Evolutionary conservation across 2,888 invertebrate species (phyloP).

Genomic region (Glyphotaelius pellucidus): DNA sequence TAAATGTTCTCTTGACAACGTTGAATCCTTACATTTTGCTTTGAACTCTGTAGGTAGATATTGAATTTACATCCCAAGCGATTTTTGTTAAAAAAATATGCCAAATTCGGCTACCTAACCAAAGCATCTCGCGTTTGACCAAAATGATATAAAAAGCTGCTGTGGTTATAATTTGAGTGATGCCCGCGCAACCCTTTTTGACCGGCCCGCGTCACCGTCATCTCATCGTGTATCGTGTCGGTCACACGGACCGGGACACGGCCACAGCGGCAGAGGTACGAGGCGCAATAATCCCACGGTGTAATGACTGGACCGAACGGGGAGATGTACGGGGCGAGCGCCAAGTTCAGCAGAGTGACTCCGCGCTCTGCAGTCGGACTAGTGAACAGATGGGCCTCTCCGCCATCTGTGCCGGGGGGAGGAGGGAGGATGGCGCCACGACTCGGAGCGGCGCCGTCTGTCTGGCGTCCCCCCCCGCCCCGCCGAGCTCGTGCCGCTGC

Average conservation of each 20-base stretch:
- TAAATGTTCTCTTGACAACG: too few species aligned
- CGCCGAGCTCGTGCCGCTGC: slow-evolving; percentile 36
- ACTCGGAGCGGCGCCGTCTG: slow-evolving; percentile 55
- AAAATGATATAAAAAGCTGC: neutral
- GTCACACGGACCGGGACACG: neutral
- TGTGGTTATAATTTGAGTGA: neutral
- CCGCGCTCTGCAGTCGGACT: neutral
- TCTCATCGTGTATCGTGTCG: slow-evolving; percentile 8
- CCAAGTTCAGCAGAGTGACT: neutral
- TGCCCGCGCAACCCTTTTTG: slow-evolving; percentile 2
- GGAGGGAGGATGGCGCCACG: slow-evolving; percentile 45
- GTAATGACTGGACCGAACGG: slow-evolving; percentile 11
- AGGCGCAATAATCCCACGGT: slow-evolving; percentile 43
- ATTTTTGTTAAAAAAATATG: too few species aligned
- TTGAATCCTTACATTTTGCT: too few species aligned
- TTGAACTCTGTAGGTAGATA: neutral
- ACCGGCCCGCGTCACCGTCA: slow-evolving; percentile 34
- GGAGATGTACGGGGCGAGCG: neutral
- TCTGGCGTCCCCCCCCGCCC: slow-evolving; percentile 52
- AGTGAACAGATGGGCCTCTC: slow-evolving; percentile 44
- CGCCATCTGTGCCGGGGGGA: slow-evolving; percentile 35
- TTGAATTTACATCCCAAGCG: neutral
- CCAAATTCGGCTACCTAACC: neutral
- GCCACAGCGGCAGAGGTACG: slow-evolving; percentile 4
- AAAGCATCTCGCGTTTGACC: neutral